Evolutionary conservation across 2,888 invertebrate species (phyloP).

Genomic region (Drosophila paramelanica): DNA sequence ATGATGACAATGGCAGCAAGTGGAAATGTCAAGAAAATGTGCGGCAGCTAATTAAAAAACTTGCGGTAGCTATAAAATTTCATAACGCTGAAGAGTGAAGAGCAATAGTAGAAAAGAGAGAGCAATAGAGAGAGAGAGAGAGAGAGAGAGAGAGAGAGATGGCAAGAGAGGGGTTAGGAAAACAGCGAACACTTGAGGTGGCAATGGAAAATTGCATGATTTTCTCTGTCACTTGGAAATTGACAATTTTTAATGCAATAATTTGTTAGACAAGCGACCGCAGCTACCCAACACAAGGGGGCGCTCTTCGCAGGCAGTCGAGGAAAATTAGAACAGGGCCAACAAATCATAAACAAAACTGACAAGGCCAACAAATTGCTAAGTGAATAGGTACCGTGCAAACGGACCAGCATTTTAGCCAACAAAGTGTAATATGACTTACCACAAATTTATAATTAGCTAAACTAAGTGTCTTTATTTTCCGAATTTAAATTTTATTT

Average conservation of each 20-base stretch:
- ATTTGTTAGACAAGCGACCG: conserved; percentile 40
- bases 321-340: conserved; percentile 16
- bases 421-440: conserved; percentile 21
- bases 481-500: no score
- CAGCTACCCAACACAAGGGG: conserved; percentile 5
- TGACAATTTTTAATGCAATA: conserved; percentile 66
- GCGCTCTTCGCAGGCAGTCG: background rate
- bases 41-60: conserved; percentile 73
- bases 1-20: conserved; percentile 57
- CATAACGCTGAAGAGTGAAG: conserved; percentile 35
- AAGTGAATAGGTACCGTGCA: background rate
- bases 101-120: background rate
- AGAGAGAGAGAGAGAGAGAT: background rate
- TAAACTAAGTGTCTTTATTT: background rate
- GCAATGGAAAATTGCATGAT: conserved; percentile 50
- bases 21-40: conserved; percentile 69
- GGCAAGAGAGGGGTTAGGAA: background rate
- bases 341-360: conserved; percentile 36
- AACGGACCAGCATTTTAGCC: conserved; percentile 13
- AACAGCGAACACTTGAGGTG: conserved; percentile 29
- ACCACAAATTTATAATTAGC: conserved; percentile 27
- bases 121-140: background rate
- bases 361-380: background rate
- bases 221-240: conserved; percentile 49
- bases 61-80: conserved; percentile 62